Evolutionary conservation across 2,888 invertebrate species (phyloP).

Genomic region (Ormia ochracea): DNA sequence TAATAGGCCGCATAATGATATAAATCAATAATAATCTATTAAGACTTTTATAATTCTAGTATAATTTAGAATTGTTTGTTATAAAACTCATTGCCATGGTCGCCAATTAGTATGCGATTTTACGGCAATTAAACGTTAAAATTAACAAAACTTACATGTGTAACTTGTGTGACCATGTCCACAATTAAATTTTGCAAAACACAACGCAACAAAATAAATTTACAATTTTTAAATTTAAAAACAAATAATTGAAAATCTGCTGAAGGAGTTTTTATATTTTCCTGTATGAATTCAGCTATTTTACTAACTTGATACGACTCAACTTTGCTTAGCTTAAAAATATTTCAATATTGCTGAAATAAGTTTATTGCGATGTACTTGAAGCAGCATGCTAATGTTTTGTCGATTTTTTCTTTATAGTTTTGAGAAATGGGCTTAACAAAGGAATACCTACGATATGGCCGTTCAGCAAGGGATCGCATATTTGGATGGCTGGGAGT

Average conservation of each 20-base stretch:
- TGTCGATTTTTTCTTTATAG: constrained; percentile 65
- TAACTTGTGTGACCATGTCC: not conserved
- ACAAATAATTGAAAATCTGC: too few species aligned
- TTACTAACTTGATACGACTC: too few species aligned
- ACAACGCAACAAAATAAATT: not conserved
- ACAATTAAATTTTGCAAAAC: not conserved
- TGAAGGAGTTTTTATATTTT: too few species aligned
- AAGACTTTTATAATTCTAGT: constrained; percentile 31
- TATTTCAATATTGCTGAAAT: not conserved
- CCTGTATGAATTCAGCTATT: too few species aligned
- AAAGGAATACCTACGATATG: constrained; percentile 87
- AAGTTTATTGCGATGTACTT: not conserved
- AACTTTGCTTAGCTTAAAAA: too few species aligned
- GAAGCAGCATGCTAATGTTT: too few species aligned
- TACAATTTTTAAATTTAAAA: too few species aligned
- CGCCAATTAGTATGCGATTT: constrained; percentile 4
- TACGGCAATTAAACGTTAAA: constrained; percentile 7
- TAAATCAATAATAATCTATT: too few species aligned
- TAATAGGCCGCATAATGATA: too few species aligned
- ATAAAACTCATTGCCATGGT: constrained; percentile 46
- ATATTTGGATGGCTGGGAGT: constrained; percentile 80
- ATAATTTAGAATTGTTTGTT: constrained; percentile 1
- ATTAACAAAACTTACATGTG: not conserved
- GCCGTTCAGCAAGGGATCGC: constrained; percentile 84
- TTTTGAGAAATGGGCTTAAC: constrained; percentile 81